Conservation (phyloP, 2,888 invertebrate genomes). For the Heliconius hortense region DNA sequence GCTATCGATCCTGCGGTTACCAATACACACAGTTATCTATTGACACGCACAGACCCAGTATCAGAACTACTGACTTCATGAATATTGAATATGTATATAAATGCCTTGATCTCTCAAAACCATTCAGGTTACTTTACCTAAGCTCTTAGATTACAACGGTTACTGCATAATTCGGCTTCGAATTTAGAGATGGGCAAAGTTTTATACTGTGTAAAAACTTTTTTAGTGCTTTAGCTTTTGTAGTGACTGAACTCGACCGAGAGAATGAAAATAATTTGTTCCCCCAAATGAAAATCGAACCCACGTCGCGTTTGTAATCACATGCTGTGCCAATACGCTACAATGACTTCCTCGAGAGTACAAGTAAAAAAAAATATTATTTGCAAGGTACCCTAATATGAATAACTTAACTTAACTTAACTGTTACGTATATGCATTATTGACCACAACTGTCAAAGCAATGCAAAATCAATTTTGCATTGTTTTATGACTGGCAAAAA, state of each 20-base stretch:
- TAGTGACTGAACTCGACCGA: no score
- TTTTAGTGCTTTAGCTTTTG: no score
- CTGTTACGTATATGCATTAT: background rate
- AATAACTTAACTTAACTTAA: no score
- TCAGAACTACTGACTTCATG: slow-evolving; percentile 19
- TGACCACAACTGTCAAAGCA: background rate
- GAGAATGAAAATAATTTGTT: no score
- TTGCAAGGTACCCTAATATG: no score
- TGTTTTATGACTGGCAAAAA: no score
- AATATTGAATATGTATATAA: slow-evolving; percentile 13
- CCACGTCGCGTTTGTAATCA: no score
- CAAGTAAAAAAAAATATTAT: no score
- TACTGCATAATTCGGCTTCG: background rate
- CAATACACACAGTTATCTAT: slow-evolving; percentile 13
- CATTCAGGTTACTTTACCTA: slow-evolving; percentile 5
- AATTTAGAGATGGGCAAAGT: background rate
- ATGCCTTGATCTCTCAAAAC: background rate
- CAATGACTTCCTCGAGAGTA: no score
- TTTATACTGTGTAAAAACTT: background rate
- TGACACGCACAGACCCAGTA: slow-evolving; percentile 12
- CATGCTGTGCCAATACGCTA: no score
- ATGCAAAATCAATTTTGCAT: background rate
- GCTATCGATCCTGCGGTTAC: slow-evolving; percentile 22
- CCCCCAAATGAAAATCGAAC: no score
- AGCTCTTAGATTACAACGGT: slow-evolving; percentile 6